Evolutionary conservation across 2,888 invertebrate genomes (phyloP).

Genomic region (Halictus ligatus): DNA sequence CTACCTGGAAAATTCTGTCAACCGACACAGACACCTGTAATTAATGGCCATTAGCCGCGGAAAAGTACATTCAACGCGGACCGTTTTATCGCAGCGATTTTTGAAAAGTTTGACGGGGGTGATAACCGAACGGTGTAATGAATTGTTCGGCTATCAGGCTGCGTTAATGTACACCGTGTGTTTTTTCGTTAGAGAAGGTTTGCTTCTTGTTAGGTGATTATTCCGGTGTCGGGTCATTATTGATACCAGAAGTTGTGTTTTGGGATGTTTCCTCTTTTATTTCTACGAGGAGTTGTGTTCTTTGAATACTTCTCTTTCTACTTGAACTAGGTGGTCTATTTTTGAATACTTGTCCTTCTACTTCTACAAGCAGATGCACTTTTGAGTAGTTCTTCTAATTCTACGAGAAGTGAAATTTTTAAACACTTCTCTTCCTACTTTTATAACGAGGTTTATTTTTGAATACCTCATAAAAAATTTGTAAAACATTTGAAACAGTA

Average conservation of each 20-base stretch:
- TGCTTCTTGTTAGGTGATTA: neutral
- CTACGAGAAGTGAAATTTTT: too few relatives aligned
- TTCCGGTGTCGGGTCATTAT: neutral
- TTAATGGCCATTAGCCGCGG: slow-evolving; percentile 40
- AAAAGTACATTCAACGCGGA: slow-evolving; percentile 7
- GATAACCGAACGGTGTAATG: slow-evolving; percentile 1
- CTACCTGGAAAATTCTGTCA: slow-evolving; percentile 16
- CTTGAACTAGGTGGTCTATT: neutral
- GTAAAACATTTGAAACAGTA: too few relatives aligned
- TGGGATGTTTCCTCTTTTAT: neutral
- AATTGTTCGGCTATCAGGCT: slow-evolving; percentile 7
- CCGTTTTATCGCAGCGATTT: slow-evolving; percentile 9
- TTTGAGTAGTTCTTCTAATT: too few relatives aligned
- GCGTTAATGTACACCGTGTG: neutral
- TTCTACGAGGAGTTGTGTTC: neutral
- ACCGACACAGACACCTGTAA: slow-evolving; percentile 21
- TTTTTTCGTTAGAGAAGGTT: neutral
- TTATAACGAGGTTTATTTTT: too few relatives aligned
- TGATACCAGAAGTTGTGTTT: neutral
- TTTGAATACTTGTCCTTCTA: neutral
- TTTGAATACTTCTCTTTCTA: neutral
- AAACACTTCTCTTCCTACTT: too few relatives aligned
- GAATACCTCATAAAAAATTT: too few relatives aligned
- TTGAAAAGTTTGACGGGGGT: slow-evolving; percentile 16
- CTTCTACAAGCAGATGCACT: neutral